These are phyloP conservation scores for Patella caerulea DNA, from an alignment of 2,888 invertebrate species.

Conservation along the genomic window DNA sequence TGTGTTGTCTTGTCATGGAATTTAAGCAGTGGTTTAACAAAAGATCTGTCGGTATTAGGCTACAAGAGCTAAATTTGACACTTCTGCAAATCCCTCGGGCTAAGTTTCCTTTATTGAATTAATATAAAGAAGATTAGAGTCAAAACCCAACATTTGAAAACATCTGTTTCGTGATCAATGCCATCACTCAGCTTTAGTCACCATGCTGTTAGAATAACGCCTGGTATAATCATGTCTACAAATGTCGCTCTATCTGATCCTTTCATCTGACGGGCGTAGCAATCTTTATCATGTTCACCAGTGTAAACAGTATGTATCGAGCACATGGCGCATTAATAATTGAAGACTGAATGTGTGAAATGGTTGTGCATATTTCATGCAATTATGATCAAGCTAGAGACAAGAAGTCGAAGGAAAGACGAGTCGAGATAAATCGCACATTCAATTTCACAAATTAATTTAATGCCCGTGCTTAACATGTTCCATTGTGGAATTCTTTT, in stretches of 20 bases:
- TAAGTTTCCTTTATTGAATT: slow-evolving; percentile 4
- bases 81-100: not conserved
- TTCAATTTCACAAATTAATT: slow-evolving; percentile 2
- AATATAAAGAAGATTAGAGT: slow-evolving; percentile 5
- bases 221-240: not conserved
- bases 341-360: not conserved
- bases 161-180: slow-evolving; percentile 7
- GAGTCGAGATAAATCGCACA: not conserved
- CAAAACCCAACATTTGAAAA: not conserved
- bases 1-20: too few species aligned
- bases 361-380: slow-evolving; percentile 5
- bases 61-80: too few species aligned
- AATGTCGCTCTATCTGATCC: not conserved
- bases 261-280: not conserved
- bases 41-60: too few species aligned
- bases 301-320: slow-evolving; percentile 2
- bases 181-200: not conserved
- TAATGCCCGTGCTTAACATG: not conserved
- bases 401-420: not conserved
- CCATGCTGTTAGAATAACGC: not conserved
- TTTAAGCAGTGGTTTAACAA: too few species aligned
- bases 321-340: not conserved
- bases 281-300: not conserved
- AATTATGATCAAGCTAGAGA: not conserved
- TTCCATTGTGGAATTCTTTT: too few species aligned